Conservation (phyloP, 2,888 invertebrate genomes). For the Andrena marginata region DNA sequence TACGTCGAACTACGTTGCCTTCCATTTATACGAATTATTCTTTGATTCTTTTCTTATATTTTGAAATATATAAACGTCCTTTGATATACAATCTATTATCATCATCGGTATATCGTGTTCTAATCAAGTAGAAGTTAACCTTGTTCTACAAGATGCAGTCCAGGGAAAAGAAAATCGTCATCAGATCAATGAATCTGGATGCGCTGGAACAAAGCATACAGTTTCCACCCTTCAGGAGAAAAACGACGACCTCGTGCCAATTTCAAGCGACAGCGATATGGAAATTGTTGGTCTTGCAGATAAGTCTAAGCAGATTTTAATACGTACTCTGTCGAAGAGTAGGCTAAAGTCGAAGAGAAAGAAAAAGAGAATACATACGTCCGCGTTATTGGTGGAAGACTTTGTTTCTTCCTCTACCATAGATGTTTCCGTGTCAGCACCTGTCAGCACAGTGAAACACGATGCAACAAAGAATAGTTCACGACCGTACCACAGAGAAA, state of each 20-base stretch:
- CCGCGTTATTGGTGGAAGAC: constrained; percentile 59
- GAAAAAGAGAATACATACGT: constrained; percentile 70
- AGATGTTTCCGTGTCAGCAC: constrained; percentile 36
- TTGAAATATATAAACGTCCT: constrained; percentile 13
- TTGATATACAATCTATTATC: constrained; percentile 24
- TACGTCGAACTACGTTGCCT: not conserved
- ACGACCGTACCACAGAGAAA: constrained; percentile 63
- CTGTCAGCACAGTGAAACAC: constrained; percentile 32
- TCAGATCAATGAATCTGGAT: constrained; percentile 75
- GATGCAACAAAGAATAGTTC: constrained; percentile 54
- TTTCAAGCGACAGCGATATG: constrained; percentile 83
- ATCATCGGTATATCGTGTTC: constrained; percentile 57
- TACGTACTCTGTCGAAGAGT: constrained; percentile 45
- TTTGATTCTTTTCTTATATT: not conserved
- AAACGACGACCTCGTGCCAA: constrained; percentile 81
- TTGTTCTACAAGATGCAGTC: constrained; percentile 82
- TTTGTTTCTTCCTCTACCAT: constrained; percentile 57
- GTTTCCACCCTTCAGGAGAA: constrained; percentile 78
- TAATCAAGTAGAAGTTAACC: constrained; percentile 81
- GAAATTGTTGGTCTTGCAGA: constrained; percentile 79
- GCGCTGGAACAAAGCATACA: constrained; percentile 63
- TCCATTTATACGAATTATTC: not conserved
- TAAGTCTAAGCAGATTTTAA: constrained; percentile 62
- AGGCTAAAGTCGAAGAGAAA: constrained; percentile 76
- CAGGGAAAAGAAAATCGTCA: constrained; percentile 83